Evolutionary conservation across 35 echinoderm and acorn worm species (phyloP), one percentile per base, ranked within the genome.

Genomic region (Anneissia japonica): DNA sequence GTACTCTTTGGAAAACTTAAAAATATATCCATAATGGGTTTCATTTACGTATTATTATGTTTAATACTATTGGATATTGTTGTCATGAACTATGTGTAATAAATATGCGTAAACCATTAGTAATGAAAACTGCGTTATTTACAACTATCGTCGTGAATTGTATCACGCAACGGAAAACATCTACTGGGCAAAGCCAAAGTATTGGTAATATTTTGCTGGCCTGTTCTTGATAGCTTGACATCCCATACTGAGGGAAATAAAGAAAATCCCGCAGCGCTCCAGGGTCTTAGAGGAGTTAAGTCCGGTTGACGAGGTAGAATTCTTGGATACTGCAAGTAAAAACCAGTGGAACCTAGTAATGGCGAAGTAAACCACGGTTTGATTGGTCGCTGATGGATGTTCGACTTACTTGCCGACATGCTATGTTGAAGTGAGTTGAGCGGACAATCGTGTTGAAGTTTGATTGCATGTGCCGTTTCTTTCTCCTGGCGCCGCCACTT

Each of bases 401-500:
- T 38, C 1, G 78, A 75, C 51, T 19, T 64, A 26, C 51, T 23
- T 19, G 40, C 40, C 14, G 84, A 73, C n/a, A 84, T 77, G 19
- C 17, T 79, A 34, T 84, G 81, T 37, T 73, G 83, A 4, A 75
- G 38, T 26, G 94, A 77, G 12, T 87, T 83, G 3, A 81, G 3
- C 12, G 90, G 73, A 14, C 86, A 81, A 23, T 87, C 21, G 0
- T 79, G 84, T 35, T 97, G 90, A 31, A 86, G 91, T 79, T 90
- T 35, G 23, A 93, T 97, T 34, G 93, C 73, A 2, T 91, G 73
- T 30, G 43, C 85, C 4, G 94, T 72, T 83, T 97, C 94, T 90
- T 97, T 97, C 45, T 97, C 94, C 84, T 97, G 92, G 0, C 92
- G 87, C 19, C 92, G 87, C 93, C 93, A 96, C 75, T 96, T 96